Percentiles rank a stretch among this genome's conserved stretches.
Evolutionary conservation across 2,113 vertebrate species (phyloP).

Genomic region (Colinus virginianus): DNA sequence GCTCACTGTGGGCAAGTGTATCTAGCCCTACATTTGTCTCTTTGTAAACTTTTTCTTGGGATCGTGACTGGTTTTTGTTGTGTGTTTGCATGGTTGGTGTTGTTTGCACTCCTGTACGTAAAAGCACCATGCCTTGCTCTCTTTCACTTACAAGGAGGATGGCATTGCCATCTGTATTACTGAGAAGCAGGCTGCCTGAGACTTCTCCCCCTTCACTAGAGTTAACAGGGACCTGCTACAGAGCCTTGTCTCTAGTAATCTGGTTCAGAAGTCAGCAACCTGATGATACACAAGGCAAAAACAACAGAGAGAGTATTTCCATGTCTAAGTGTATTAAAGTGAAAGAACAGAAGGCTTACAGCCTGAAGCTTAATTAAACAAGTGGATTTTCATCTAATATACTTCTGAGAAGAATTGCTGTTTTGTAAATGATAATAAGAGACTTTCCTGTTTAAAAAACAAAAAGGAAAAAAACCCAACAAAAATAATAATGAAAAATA

Average conservation of each 20-base stretch:
- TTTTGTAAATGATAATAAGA: constrained; percentile 29
- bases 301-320: not conserved
- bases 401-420: not conserved
- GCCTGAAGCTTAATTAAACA: constrained; percentile 63
- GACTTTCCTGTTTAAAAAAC: not conserved
- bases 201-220: not conserved
- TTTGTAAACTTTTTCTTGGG: not conserved
- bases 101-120: not conserved
- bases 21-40: not conserved
- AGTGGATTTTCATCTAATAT: constrained; percentile 36
- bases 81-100: not conserved
- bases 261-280: constrained; percentile 18
- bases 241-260: not conserved
- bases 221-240: not conserved
- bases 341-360: constrained; percentile 35
- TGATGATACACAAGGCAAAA: constrained; percentile 23
- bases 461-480: not conserved
- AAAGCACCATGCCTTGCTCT: not conserved
- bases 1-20: not conserved
- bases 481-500: not conserved
- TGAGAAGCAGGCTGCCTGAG: not conserved
- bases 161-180: not conserved
- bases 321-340: constrained; percentile 16
- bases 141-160: not conserved
- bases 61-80: not conserved